Base-by-base conservation (phyloP, 2,888 invertebrate genomes). In the Erannis defoliaria region DNA sequence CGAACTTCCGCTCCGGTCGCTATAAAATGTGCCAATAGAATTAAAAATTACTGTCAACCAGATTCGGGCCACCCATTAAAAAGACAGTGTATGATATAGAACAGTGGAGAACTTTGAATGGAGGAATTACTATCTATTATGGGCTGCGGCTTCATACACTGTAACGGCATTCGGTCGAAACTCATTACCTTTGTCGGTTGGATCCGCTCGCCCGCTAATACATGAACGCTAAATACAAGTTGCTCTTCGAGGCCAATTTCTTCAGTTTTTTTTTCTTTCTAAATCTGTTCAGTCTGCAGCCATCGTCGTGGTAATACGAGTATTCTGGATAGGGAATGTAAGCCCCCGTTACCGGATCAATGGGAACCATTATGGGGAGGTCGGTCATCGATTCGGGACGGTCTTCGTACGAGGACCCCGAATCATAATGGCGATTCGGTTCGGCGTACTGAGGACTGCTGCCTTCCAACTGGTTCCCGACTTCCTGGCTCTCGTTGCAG, bases 161-260 rank as follows among this genome's bases (percentile, higher is more conserved):
- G 85, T 82, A 77, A 85, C 90, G 90, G 92, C 90, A 82, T 77
- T 87, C 89, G 91, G 90, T 87, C 90, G 92, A 92, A 93, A 93
- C 93, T 93, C 91, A 77, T 87, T 80, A 90, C 89, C 89, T 81
- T 81, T 74, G 68, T 70, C 49, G 61, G 43, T 75, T 68, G 72
- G 70, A 66, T 70, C 59, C 59, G 70, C 65, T 70, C 72, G 75
- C 85, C 66, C 68, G 78, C 69, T 85, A 93, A 81, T 93, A 93
- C 90, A 93, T 93, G 82, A 93, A 93, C 73, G 93, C 93, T 78
- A 93, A 76, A 79, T 93, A 93, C 75, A 93, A 76, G 75, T 93
- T 93, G 77, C 80, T 93, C 63, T 84, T 84, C 68, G 87, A 87
- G 42, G 85, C 75, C 62, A 82, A 75, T 68, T 83, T 88, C 64